Evolutionary conservation across 2,888 invertebrate genomes (phyloP).

Genomic region (Archips xylosteana): DNA sequence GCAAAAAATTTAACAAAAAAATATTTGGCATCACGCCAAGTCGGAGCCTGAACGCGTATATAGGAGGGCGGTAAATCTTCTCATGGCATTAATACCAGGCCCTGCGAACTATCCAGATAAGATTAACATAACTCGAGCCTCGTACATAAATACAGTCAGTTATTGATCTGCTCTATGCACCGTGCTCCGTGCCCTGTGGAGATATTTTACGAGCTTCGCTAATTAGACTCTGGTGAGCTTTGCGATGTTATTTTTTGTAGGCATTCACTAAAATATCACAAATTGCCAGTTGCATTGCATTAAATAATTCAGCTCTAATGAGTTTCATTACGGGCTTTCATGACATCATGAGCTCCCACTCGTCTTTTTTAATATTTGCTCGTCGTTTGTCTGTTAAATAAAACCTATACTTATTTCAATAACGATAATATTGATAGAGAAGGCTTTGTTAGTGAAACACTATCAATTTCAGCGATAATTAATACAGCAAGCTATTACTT

Average conservation of each 20-base stretch:
- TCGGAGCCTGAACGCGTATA: slow-evolving; percentile 57
- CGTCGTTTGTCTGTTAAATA: neutral
- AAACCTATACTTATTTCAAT: slow-evolving; percentile 15
- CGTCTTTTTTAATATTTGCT: neutral
- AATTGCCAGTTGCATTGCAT: neutral
- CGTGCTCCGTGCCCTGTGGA: neutral
- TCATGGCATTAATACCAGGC: slow-evolving; percentile 54
- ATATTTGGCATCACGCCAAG: slow-evolving; percentile 66
- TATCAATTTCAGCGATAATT: slow-evolving; percentile 23
- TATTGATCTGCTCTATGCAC: slow-evolving; percentile 17
- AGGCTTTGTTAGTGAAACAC: slow-evolving; percentile 7
- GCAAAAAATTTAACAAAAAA: slow-evolving; percentile 70
- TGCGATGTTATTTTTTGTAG: neutral
- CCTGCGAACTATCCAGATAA: slow-evolving; percentile 57
- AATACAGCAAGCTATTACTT: slow-evolving; percentile 19
- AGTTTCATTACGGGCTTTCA: neutral
- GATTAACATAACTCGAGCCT: slow-evolving; percentile 48
- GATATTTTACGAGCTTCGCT: slow-evolving; percentile 9
- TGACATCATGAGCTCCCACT: neutral
- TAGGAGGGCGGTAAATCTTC: slow-evolving; percentile 62
- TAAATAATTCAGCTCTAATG: neutral
- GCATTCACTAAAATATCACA: neutral
- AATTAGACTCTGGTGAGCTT: neutral
- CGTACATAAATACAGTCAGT: slow-evolving; percentile 24
- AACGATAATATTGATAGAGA: slow-evolving; percentile 13